Evolutionary conservation across 2,888 invertebrate species (phyloP).

Genomic region (Papilio gigon): DNA sequence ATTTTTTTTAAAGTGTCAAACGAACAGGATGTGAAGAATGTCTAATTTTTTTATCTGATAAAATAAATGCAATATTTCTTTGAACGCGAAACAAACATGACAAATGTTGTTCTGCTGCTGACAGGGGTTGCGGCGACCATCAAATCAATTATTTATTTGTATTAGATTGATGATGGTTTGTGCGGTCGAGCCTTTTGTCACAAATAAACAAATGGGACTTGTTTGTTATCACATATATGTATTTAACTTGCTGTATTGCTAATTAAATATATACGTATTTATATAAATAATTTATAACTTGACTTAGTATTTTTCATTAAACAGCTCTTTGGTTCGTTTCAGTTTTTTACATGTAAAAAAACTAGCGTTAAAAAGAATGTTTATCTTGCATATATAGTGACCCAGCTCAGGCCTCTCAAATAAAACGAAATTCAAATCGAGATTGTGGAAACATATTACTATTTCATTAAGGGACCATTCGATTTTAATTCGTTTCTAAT

Average conservation of each 20-base stretch:
- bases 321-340: too few species aligned
- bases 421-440: not conserved
- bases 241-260: not conserved
- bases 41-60: not conserved
- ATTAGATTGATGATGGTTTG: slow-evolving; percentile 32
- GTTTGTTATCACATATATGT: not conserved
- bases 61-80: slow-evolving; percentile 13
- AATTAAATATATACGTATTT: too few species aligned
- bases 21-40: not conserved
- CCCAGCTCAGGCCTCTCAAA: too few species aligned
- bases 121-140: slow-evolving; percentile 27
- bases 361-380: too few species aligned
- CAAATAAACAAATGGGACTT: slow-evolving; percentile 12
- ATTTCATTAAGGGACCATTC: not conserved
- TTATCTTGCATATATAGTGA: too few species aligned
- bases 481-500: not conserved
- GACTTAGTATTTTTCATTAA: too few species aligned
- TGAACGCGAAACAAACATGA: slow-evolving; percentile 10
- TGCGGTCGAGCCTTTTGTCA: slow-evolving; percentile 12
- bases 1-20: not conserved
- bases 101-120: slow-evolving; percentile 27
- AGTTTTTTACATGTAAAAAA: too few species aligned
- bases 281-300: too few species aligned
- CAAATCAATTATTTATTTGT: slow-evolving; percentile 34
- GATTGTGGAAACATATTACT: not conserved